Conservation (phyloP, 2,888 invertebrate genomes). For the Ophion costatus region DNA sequence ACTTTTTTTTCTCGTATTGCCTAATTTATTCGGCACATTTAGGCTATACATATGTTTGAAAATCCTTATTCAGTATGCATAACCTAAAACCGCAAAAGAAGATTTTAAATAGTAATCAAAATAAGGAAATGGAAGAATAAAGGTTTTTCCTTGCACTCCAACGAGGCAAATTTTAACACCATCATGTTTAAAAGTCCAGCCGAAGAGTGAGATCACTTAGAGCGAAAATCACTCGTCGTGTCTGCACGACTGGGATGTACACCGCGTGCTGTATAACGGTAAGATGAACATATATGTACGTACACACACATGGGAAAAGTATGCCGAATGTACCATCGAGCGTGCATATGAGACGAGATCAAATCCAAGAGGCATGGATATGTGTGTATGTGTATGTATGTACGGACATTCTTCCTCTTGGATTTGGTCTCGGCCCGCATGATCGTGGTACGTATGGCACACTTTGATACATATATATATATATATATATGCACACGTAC, state of each 20-base stretch:
- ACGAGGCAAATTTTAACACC: too few relatives aligned
- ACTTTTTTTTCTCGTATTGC: too few relatives aligned
- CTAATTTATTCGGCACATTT: too few relatives aligned
- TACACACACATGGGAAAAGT: constrained; percentile 9
- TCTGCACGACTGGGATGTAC: constrained; percentile 6
- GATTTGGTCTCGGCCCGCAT: not conserved
- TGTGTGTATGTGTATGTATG: not conserved
- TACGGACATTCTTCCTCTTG: not conserved
- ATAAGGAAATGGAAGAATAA: too few relatives aligned
- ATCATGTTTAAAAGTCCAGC: constrained; percentile 4
- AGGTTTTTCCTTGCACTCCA: too few relatives aligned
- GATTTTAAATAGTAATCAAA: too few relatives aligned
- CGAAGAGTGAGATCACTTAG: constrained; percentile 3
- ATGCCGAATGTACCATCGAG: constrained; percentile 31
- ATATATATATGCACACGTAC: not conserved
- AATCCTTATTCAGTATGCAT: too few relatives aligned
- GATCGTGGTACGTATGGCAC: not conserved
- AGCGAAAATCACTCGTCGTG: constrained; percentile 13
- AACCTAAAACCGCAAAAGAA: too few relatives aligned
- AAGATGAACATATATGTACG: constrained; percentile 9
- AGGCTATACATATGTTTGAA: too few relatives aligned
- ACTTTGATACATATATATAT: not conserved
- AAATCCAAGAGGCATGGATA: not conserved
- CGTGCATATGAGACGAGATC: constrained; percentile 37
- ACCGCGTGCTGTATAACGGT: constrained; percentile 38